Evolutionary conservation across 2,888 invertebrate genomes (phyloP).

Genomic region (Agrypnus murinus): DNA sequence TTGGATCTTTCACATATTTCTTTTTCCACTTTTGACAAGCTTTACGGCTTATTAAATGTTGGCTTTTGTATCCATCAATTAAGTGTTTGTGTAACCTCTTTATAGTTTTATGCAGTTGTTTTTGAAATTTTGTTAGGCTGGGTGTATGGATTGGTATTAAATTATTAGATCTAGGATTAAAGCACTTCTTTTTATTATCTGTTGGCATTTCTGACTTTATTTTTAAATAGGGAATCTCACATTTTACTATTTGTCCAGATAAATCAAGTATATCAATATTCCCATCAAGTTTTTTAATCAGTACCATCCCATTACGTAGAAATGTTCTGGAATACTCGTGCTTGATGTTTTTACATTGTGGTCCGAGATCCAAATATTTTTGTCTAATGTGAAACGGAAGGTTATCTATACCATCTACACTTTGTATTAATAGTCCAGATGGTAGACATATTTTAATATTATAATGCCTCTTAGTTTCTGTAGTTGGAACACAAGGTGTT

Average conservation of each 20-base stretch:
- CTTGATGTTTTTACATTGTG: constrained; percentile 37
- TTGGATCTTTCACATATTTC: constrained; percentile 33
- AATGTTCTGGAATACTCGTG: constrained; percentile 51
- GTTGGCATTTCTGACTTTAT: constrained; percentile 5
- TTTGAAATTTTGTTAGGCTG: constrained; percentile 41
- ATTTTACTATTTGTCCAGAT: constrained; percentile 35
- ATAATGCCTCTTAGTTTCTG: constrained; percentile 11
- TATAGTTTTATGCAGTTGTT: constrained; percentile 35
- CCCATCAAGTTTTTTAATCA: constrained; percentile 51
- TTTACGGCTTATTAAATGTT: constrained; percentile 40
- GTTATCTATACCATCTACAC: constrained; percentile 24
- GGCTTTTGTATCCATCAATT: constrained; percentile 43
- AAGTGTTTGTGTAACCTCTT: constrained; percentile 45
- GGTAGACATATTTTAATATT: constrained; percentile 45
- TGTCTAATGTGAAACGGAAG: constrained; percentile 46
- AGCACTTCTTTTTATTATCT: neutral
- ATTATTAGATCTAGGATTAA: neutral
- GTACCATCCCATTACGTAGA: constrained; percentile 44
- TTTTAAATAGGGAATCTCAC: constrained; percentile 40
- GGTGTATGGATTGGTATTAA: constrained; percentile 36
- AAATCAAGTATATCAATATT: constrained; percentile 38
- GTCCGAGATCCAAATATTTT: constrained; percentile 46
- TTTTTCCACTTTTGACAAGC: constrained; percentile 33
- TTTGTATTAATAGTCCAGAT: constrained; percentile 48
- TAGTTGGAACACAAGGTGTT: constrained; percentile 3